Percentiles rank a stretch among this genome's conserved stretches.
Evolutionary conservation across 2,113 vertebrate species (phyloP).

Genomic region (Pelvicachromis taeniatus): DNA sequence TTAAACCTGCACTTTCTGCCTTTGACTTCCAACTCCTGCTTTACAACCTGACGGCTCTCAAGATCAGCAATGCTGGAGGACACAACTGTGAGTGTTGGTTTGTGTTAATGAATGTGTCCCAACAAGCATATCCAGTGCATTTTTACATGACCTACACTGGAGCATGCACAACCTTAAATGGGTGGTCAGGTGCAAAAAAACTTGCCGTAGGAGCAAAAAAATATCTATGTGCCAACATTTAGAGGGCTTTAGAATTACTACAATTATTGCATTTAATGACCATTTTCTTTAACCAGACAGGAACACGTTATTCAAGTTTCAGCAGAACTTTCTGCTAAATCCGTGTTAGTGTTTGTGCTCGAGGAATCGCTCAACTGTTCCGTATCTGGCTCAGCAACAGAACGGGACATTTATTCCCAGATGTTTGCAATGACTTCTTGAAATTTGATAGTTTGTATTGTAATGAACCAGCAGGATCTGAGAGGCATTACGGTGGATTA

Average conservation of each 20-base stretch:
- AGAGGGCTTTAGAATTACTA: not conserved
- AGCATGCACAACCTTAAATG: not conserved
- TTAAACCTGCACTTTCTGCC: constrained; percentile 58
- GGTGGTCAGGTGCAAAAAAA: not conserved
- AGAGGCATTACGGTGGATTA: constrained; percentile 32
- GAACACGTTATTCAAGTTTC: not conserved
- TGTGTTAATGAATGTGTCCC: not conserved
- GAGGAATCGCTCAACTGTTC: constrained; percentile 14
- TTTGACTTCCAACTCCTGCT: constrained; percentile 84
- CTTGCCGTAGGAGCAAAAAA: not conserved
- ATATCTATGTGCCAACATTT: not conserved
- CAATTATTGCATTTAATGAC: not conserved
- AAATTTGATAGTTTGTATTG: constrained; percentile 15
- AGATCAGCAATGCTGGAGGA: constrained; percentile 62
- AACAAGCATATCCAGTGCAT: not conserved
- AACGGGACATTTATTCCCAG: constrained; percentile 40
- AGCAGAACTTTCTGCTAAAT: not conserved
- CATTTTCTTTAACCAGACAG: not conserved
- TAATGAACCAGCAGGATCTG: constrained; percentile 26
- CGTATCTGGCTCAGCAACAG: constrained; percentile 1
- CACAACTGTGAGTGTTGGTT: constrained; percentile 70
- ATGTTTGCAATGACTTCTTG: constrained; percentile 8
- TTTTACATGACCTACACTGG: not conserved
- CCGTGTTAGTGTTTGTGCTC: not conserved
- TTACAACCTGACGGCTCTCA: constrained; percentile 78